Base-by-base conservation (phyloP, 30 jellyfish, hydroid and myxozoan species). In the Aurelia aurita region DNA sequence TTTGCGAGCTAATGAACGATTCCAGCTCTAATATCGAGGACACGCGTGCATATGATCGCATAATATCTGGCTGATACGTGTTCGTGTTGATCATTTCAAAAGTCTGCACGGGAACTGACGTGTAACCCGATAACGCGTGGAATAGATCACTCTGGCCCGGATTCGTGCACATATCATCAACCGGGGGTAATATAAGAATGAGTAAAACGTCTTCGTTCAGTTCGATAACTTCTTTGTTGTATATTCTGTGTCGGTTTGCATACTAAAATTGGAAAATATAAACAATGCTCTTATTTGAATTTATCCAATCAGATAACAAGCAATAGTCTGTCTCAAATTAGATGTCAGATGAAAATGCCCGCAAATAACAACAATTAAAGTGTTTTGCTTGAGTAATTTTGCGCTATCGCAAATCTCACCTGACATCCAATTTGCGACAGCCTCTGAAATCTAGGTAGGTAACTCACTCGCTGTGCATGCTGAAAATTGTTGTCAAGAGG, bases 141-240 rank as follows among this genome's bases (percentile, higher is more conserved):
- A 95, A 95, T 21, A 70, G 32, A 62, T 95, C 99, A 53, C 91
- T 61, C 79, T 95, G 99, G 20, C 97, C 95, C 4, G 99, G 99
- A 3, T 84, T 92, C 51, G 98, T 95, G 73, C 99, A 95, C 69
- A 95, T 84, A 47, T 89, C 97, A 39, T 95, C 97, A 14, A 72
- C 89, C 19, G 97, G 96, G n/a, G 99, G 99, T 35, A 94, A 78
- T 8, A 95, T 76, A 4, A 95, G 76, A 34, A 95, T 87, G 44
- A 95, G 72, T 28, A 95, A 83, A 47, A 95, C 96, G 43, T 89
- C 91, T 7, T 87, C 86, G 58, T 95, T 85, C 62, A 95, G 70
- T 77, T 95, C 99, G 83, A 95, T 95, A 3, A 95, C 99, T 61
- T 95, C 99, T 49, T 90, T 91, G 85, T 89, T 91, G 87, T 95